Conservation (phyloP, 2,888 invertebrate species). For the Pseudoips prasinana region DNA sequence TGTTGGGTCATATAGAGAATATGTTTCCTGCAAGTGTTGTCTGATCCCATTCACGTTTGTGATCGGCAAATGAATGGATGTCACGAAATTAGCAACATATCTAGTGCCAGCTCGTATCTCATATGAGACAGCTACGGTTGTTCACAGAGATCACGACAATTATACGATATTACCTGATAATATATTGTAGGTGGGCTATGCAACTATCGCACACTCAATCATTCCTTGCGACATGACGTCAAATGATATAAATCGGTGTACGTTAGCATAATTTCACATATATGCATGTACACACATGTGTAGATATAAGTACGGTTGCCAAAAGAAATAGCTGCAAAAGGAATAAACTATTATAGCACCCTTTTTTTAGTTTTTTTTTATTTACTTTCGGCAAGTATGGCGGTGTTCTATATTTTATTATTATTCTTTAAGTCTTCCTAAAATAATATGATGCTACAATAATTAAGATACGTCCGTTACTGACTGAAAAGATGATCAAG, state of each 20-base stretch:
- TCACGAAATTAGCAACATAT: conserved; percentile 71
- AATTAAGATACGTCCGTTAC: no score
- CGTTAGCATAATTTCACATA: conserved; percentile 26
- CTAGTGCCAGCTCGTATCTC: conserved; percentile 76
- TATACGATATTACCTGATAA: conserved; percentile 65
- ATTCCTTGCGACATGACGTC: conserved; percentile 53
- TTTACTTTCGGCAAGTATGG: no score
- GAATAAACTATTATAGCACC: no score
- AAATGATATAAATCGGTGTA: conserved; percentile 48
- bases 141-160: conserved; percentile 66
- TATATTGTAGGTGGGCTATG: conserved; percentile 54
- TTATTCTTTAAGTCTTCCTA: no score
- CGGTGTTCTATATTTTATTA: no score
- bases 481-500: no score
- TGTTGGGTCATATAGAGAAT: conserved; percentile 10
- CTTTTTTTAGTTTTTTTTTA: no score
- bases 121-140: conserved; percentile 59
- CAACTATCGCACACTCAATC: conserved; percentile 64
- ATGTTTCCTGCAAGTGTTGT: conserved; percentile 38
- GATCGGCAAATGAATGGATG: conserved; percentile 74
- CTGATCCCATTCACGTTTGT: conserved; percentile 70
- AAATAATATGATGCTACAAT: no score
- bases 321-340: no score
- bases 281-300: conserved; percentile 4
- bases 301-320: no score